Base-by-base conservation (phyloP, 2,888 invertebrate genomes). In the Aleiodes testaceus region DNA sequence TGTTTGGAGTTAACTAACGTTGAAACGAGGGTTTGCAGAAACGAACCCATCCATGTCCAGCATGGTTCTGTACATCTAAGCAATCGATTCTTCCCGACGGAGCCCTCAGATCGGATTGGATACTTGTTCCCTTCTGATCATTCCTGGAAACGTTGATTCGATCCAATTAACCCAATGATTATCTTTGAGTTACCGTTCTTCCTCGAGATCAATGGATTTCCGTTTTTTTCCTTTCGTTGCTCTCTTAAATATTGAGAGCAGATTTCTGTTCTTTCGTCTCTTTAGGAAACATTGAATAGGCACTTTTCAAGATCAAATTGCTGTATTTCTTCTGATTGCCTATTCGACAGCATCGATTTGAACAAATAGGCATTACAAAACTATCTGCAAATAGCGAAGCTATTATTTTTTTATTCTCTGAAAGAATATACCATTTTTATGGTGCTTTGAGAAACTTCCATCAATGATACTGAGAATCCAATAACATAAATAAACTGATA, bases 1-100 rank as follows among this genome's bases (percentile, higher is more conserved):
- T 69, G 67, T 70, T 50, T 42, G 52, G 69, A 64, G 74, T 74
- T 72, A 74, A 74, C 71, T 70, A 74, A 74, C 69, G 70, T 63
- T 44, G 59, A 66, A 74, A 70, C 45, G 72, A 72, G 63, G 65
- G 36, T 47, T 65, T 55, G 49, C 61, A 63, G 55, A 53, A 70
- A 66, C 45, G 64, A 50, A 44, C 65, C 53, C 36, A 72, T 66
- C 44, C 72, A 68, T 74, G 72, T 74, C 55, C 68, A 69, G 70
- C 67, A 74, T 70, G 69, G 67, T 63, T 69, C 45, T n/a, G 14
- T 72, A 72, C 71, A 69, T 59, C 30, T 45, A 59, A 63, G 68
- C 70, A 66, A 72, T 75, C 70, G 69, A 63, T 70, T 74, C 55
- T 36, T 20, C 59, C 49, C 47, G 14, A 36, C 11, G 42, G 22